Evolutionary conservation across 2,113 vertebrate species (phyloP).

Genomic region (Castor canadensis): DNA sequence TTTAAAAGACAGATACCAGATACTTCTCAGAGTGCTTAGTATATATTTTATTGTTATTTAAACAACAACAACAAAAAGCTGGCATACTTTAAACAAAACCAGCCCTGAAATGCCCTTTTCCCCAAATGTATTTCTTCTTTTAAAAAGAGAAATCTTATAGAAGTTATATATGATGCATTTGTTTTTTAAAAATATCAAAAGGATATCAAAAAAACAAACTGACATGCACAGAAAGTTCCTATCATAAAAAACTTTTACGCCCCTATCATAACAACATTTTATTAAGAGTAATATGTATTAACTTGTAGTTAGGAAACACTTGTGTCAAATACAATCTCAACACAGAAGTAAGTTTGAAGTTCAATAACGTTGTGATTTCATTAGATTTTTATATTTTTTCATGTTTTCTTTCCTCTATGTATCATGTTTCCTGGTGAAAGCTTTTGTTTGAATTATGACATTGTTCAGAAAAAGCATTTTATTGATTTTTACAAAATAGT

Average conservation of each 20-base stretch:
- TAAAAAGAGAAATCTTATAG: neutral
- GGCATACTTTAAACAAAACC: neutral
- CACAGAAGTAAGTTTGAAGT: neutral
- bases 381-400: neutral
- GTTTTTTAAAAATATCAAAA: neutral
- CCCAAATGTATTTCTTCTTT: neutral
- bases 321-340: neutral
- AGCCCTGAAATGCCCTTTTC: neutral
- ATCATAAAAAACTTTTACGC: conserved; percentile 1
- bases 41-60: neutral
- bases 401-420: neutral
- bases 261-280: neutral
- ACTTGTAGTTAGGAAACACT: neutral
- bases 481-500: conserved; percentile 17
- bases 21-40: neutral
- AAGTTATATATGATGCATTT: neutral
- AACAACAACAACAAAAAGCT: neutral
- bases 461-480: conserved; percentile 19
- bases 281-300: neutral
- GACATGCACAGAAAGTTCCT: neutral
- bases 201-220: neutral
- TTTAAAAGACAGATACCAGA: neutral
- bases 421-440: neutral
- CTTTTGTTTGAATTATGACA: neutral
- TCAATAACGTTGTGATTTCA: neutral